Evolutionary conservation across 2,113 vertebrate genomes (phyloP).

Genomic region (Lagopus leucura): DNA sequence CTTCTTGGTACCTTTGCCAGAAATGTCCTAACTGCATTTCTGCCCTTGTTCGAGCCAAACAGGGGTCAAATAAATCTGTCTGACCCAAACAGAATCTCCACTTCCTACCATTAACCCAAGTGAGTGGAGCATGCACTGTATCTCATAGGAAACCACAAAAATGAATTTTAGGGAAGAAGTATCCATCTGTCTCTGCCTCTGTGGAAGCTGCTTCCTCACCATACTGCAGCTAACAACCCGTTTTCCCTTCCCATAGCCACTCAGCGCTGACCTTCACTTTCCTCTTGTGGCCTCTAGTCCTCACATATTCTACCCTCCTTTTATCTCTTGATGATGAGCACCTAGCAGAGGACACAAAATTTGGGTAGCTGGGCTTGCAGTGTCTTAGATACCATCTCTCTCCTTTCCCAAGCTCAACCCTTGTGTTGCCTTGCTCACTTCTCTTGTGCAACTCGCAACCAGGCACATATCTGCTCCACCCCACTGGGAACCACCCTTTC

Average conservation of each 20-base stretch:
- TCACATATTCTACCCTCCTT: accelerated
- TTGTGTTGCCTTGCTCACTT: not conserved
- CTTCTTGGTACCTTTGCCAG: not conserved
- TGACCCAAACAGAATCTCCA: not conserved
- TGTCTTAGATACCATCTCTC: not conserved
- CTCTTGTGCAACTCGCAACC: not conserved
- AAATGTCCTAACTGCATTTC: not conserved
- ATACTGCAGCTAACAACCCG: not conserved
- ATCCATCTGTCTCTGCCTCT: not conserved
- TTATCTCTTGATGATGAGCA: not conserved
- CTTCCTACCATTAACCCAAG: not conserved
- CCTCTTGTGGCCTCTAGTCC: not conserved
- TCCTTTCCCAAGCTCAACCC: not conserved
- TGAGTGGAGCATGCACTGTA: not conserved
- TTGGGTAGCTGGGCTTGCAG: not conserved
- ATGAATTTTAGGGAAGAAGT: not conserved
- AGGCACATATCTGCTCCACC: not conserved
- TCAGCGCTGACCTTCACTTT: not conserved
- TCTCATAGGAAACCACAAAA: not conserved
- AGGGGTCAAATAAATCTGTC: not conserved
- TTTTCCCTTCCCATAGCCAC: not conserved
- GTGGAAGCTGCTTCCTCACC: not conserved
- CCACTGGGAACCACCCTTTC: not conserved
- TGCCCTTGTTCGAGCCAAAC: not conserved
- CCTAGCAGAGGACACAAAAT: not conserved